A percentile compares a stretch with the other conserved stretches of the same genome.
phyloP scores from a whole-genome alignment of 2,113 vertebrate species.

The Podocnemis expansa region DNA sequence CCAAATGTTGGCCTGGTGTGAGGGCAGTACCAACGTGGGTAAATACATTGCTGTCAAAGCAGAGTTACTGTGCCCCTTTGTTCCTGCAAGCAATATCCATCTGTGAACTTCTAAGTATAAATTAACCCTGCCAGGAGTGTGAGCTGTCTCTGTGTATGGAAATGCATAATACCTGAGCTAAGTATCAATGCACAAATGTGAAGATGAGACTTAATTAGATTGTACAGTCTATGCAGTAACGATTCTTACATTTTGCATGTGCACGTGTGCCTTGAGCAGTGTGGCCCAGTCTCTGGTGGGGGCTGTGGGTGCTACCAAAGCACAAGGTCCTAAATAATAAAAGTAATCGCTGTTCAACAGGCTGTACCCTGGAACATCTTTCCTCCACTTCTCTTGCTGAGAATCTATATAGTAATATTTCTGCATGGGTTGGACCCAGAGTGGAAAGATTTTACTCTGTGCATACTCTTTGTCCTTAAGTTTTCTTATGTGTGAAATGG shows the following conservation, averaged over 20 bases:
- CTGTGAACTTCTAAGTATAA: background rate
- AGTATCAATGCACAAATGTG: background rate
- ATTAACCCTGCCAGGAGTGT: background rate
- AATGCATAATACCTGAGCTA: background rate
- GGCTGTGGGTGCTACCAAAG: too few species aligned
- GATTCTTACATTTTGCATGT: background rate
- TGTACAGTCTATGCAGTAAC: background rate
- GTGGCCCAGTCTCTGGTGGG: too few species aligned
- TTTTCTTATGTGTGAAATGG: background rate
- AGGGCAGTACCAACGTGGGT: background rate
- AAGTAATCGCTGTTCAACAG: background rate
- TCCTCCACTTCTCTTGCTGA: background rate
- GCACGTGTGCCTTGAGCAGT: too few species aligned
- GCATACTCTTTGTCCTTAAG: background rate
- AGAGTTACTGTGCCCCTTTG: fast-evolving
- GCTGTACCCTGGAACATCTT: background rate
- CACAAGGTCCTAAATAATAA: background rate
- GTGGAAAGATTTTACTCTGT: background rate
- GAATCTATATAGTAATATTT: background rate
- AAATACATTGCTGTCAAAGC: background rate
- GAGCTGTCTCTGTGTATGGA: background rate
- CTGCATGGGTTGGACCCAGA: background rate
- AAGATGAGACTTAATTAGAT: background rate
- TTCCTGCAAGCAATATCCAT: slow-evolving; percentile 1
- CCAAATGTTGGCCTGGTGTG: background rate